These are phyloP conservation scores for Paramisgurnus dabryanus DNA, from an alignment of 2,113 vertebrate genomes.

Conservation along the genomic window DNA sequence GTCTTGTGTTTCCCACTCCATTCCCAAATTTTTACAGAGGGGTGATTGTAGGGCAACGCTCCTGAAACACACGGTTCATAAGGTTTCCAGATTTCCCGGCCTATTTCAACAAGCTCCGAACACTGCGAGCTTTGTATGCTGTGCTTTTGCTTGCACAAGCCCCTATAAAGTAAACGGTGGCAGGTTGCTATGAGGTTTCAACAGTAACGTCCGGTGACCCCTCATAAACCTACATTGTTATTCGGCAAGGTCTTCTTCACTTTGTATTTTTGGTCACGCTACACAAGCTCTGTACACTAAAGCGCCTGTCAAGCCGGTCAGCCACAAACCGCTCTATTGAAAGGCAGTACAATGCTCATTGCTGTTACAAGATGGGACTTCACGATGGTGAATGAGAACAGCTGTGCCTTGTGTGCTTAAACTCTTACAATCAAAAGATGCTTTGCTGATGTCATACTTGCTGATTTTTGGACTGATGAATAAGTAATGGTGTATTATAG, in stretches of 20 bases:
- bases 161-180: background rate
- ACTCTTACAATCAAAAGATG: background rate
- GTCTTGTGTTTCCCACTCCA: background rate
- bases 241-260: constrained; percentile 24
- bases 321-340: constrained; percentile 38
- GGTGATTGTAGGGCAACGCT: background rate
- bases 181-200: background rate
- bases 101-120: constrained; percentile 4
- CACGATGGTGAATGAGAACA: background rate
- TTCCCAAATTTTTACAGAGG: constrained; percentile 5
- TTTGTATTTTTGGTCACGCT: background rate
- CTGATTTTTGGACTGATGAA: background rate
- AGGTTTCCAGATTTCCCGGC: constrained; percentile 1
- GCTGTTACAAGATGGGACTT: constrained; percentile 28
- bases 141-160: background rate
- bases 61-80: constrained; percentile 34
- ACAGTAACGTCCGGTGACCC: background rate
- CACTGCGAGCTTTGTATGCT: constrained; percentile 40
- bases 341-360: constrained; percentile 18
- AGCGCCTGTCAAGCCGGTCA: constrained; percentile 33
- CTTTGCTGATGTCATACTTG: background rate
- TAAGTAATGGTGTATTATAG: background rate
- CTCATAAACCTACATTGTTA: constrained; percentile 1
- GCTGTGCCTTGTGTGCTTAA: background rate
- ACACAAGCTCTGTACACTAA: constrained; percentile 1